Base-by-base conservation (phyloP, 2,797 vertebrate genomes). In the Silurus lanzhouensis region DNA sequence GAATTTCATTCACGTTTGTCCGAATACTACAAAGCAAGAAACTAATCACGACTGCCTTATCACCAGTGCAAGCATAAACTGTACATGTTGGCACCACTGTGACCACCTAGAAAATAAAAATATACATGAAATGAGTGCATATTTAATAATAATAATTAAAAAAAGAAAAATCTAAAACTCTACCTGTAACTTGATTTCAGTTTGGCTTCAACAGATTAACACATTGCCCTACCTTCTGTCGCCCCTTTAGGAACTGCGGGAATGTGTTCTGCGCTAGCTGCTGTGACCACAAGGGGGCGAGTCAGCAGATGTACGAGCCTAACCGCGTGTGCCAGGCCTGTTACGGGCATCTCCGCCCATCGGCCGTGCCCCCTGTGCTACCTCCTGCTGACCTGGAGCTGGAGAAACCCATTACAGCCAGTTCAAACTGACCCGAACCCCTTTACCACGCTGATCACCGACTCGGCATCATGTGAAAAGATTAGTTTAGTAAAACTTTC, bases 241-340 rank as follows among this genome's bases (percentile, higher is more conserved):
- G 5, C 27, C 92, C 38, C 85, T 81, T 80, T 93, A 99, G 98
- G 97, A 99, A 98, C 92, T 99, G 98, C 82, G 98, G 98, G 88
- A 99, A 99, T 0, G 97, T 99, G 83, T 99, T 99, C 95, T 99
- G 98, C 88, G 95, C 97, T 95, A 99, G 96, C 91, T 99, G 98
- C 90, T 99, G 98, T 83, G 97, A 99, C 93, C 98, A 99, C 97
- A 99, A 99, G 96, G 96, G 97, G 92, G 96, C 97, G 86, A 99
- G 95, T 90, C 98, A 99, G 94, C 98, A 98, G 94, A 95, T 99
- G 90, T 98, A 97, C 8, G 97, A 99, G 91, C 97, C 97, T 86
- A 98, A 94, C 93, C 95, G 96, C 9, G 96, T 98, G 86, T 99
- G 98, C 90, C 98, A 97, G 91, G 95, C 93, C 87, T 99, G 98